phyloP scores from a whole-genome alignment of 2,888 invertebrate species.

The Nomada goodeniana region DNA sequence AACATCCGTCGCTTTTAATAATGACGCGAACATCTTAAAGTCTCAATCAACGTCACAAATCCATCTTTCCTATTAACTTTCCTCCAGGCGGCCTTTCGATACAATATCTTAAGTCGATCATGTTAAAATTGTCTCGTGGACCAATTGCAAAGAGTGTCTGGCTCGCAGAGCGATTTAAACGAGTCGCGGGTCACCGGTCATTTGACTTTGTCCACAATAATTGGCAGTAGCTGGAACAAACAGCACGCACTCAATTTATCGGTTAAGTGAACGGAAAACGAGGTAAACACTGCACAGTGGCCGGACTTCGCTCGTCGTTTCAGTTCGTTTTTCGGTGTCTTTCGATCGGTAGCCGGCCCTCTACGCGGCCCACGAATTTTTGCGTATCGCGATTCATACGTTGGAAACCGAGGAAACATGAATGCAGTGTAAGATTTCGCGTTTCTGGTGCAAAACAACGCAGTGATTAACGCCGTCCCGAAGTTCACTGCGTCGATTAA shows the following conservation, averaged over 20 bases:
- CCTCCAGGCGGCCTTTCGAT: no score
- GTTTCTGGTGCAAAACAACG: not conserved
- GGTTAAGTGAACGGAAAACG: constrained; percentile 41
- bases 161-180: constrained; percentile 32
- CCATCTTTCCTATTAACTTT: not conserved
- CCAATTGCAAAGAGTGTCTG: not conserved
- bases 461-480: not conserved
- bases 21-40: no score
- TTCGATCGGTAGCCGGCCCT: not conserved
- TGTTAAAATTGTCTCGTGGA: not conserved
- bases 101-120: no score
- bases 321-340: not conserved
- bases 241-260: constrained; percentile 40
- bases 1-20: no score
- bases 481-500: not conserved
- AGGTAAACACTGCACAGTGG: not conserved
- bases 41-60: not conserved
- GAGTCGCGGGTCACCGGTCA: constrained; percentile 50
- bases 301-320: constrained; percentile 21
- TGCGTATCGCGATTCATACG: no score
- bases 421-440: not conserved
- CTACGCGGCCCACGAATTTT: not conserved
- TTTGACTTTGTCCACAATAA: constrained; percentile 51
- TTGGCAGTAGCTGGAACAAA: constrained; percentile 33
- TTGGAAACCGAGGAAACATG: not conserved